Percentiles rank a stretch among this genome's conserved stretches.
phyloP scores from a whole-genome alignment of 2,797 vertebrate species.

The Sebastes trivittatus region DNA sequence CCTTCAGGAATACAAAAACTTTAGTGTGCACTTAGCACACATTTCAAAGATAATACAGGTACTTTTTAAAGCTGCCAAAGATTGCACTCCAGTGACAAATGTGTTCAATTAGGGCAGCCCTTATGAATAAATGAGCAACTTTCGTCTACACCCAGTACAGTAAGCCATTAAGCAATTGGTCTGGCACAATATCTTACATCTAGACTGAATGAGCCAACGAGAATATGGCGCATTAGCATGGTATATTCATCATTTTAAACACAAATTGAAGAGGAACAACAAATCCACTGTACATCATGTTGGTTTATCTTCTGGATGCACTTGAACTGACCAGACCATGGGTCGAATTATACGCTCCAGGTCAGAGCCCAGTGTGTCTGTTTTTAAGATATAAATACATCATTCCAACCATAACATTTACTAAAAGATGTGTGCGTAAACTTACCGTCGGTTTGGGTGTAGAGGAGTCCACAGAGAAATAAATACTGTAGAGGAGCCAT shows the following conservation, averaged over 20 bases:
- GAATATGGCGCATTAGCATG: background rate
- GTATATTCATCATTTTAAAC: background rate
- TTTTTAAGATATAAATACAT: background rate
- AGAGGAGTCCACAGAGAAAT: constrained; percentile 81
- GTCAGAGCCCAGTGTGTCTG: constrained; percentile 4
- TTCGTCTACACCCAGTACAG: constrained; percentile 7
- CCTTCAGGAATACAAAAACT: background rate
- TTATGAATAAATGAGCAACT: constrained; percentile 68
- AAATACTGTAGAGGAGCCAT: constrained; percentile 82
- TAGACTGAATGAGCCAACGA: constrained; percentile 4
- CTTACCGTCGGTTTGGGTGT: constrained; percentile 76
- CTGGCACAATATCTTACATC: constrained; percentile 2
- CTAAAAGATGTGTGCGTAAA: background rate
- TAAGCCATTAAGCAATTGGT: constrained; percentile 37
- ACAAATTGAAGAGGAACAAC: background rate
- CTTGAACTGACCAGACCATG: constrained; percentile 27
- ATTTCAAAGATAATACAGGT: background rate
- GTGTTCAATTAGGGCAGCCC: constrained; percentile 41
- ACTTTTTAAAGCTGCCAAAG: constrained; percentile 13
- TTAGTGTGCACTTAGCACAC: background rate
- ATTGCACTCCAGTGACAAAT: constrained; percentile 32
- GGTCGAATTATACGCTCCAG: constrained; percentile 5
- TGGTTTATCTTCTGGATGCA: constrained; percentile 7
- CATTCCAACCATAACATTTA: background rate
- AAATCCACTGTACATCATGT: background rate